Evolutionary conservation across 2,113 vertebrate species (phyloP).

Genomic region (Sakesphorus luctuosus): DNA sequence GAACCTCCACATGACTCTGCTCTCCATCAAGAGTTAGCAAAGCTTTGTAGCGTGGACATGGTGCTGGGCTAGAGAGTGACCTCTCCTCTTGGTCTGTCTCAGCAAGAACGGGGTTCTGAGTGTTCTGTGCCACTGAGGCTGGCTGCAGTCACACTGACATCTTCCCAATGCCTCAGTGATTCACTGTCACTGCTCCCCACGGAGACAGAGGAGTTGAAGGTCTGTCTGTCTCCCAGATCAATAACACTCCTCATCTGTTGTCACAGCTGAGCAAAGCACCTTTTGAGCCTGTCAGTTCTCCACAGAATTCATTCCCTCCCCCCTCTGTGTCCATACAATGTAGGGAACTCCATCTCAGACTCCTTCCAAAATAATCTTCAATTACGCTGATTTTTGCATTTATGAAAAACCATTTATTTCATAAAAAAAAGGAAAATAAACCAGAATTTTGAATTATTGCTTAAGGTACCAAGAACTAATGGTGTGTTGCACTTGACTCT

Average conservation of each 20-base stretch:
- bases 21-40: fast-evolving
- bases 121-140: neutral
- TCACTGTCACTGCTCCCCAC: neutral
- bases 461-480: neutral
- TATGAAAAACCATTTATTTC: neutral
- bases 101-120: neutral
- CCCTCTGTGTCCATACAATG: fast-evolving
- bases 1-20: neutral
- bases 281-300: neutral
- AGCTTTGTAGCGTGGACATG: fast-evolving
- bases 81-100: fast-evolving
- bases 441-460: neutral
- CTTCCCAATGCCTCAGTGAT: neutral
- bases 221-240: neutral
- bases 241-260: neutral
- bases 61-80: neutral
- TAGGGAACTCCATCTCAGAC: neutral
- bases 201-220: neutral
- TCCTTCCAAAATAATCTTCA: neutral
- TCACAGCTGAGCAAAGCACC: neutral
- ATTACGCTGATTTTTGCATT: neutral
- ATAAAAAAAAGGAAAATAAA: neutral
- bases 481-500: neutral
- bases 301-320: neutral
- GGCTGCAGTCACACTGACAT: neutral